Conservation (phyloP, 2,797 vertebrate genomes). For the Arremon brunneinucha region DNA sequence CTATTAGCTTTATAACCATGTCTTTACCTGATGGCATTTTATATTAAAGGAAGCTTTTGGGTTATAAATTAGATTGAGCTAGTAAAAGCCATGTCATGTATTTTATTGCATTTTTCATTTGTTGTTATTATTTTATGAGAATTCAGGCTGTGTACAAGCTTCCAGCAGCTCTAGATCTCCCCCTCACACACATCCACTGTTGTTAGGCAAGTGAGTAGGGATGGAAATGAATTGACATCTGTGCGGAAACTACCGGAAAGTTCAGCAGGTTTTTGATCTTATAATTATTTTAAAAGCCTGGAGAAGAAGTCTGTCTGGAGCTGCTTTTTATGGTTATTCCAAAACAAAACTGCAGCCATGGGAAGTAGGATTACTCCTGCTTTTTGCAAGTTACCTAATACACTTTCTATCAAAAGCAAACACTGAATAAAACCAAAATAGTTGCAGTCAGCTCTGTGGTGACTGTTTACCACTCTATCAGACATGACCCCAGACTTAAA, state of each 20-base stretch:
- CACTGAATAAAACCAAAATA: neutral
- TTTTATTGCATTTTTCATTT: conserved; percentile 67
- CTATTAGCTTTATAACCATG: conserved; percentile 9
- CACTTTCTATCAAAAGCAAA: neutral
- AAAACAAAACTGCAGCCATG: neutral
- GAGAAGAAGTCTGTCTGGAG: neutral
- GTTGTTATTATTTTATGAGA: conserved; percentile 65
- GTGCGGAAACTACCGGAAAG: neutral
- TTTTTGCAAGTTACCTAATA: neutral
- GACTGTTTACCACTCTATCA: neutral
- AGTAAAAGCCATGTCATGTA: conserved; percentile 50
- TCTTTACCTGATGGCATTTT: conserved; percentile 37
- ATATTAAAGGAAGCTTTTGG: conserved; percentile 52
- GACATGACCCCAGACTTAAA: neutral
- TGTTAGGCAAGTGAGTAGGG: neutral
- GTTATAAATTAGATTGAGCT: conserved; percentile 60
- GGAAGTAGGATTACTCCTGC: neutral
- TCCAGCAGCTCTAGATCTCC: neutral
- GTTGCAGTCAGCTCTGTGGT: neutral
- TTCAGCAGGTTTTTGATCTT: neutral
- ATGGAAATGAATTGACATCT: neutral
- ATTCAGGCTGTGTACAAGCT: conserved; percentile 30
- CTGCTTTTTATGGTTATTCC: neutral
- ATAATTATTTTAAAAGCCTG: neutral
- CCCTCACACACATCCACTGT: neutral